Conservation (phyloP, 1,140 invertebrate species). For the Cherax quadricarinatus region DNA sequence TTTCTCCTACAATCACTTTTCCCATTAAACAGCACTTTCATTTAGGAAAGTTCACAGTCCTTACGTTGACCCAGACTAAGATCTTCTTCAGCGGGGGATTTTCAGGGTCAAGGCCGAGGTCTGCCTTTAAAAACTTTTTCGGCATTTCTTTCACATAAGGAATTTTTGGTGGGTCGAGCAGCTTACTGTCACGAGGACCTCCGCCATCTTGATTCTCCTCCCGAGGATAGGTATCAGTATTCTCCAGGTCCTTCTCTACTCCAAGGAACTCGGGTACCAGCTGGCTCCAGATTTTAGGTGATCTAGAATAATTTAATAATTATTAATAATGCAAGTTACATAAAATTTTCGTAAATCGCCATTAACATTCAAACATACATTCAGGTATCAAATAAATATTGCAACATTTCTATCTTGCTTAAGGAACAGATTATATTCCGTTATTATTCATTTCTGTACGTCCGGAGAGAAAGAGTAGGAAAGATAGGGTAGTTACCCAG, state of each 20-base stretch:
- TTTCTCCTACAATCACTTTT: background rate
- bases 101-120: background rate
- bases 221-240: no score
- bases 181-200: background rate
- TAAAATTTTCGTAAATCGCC: no score
- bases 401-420: no score
- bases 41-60: background rate
- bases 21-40: background rate
- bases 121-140: background rate
- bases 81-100: background rate
- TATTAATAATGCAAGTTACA: background rate
- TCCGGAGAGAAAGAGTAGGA: no score
- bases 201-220: no score
- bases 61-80: slow-evolving; percentile 16
- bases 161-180: background rate
- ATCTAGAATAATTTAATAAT: background rate
- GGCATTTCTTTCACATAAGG: background rate
- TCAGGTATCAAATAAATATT: no score
- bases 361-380: no score
- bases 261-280: background rate
- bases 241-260: no score
- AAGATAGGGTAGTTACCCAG: no score
- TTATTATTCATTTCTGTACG: no score
- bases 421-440: no score
- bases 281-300: background rate